These are phyloP conservation scores for Malacoraja senta DNA, from an alignment of 2,797 vertebrate species.

Conservation along the genomic window DNA sequence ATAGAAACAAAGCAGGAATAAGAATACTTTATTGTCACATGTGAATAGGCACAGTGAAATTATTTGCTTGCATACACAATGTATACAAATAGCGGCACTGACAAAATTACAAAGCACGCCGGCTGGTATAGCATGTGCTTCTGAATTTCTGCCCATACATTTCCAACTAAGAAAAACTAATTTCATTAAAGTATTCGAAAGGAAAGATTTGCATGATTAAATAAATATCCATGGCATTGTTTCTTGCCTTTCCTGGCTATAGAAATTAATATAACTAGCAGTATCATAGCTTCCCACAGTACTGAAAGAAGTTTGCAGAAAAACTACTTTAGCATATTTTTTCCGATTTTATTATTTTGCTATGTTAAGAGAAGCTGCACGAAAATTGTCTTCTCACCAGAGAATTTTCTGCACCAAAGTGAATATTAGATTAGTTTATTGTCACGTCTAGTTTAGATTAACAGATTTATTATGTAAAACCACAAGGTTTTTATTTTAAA, in stretches of 20 bases:
- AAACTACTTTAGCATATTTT: not conserved
- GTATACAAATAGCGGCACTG: too few species aligned
- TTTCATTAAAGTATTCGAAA: not conserved
- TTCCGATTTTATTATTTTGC: constrained; percentile 23
- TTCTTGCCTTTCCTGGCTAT: not conserved
- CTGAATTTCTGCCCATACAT: not conserved
- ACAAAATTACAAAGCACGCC: too few species aligned
- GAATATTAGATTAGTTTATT: not conserved
- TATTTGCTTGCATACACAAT: too few species aligned
- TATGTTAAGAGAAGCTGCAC: not conserved
- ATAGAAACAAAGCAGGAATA: too few species aligned
- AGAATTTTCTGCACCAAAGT: not conserved
- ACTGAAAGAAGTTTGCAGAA: not conserved
- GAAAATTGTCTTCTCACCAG: not conserved
- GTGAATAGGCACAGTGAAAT: too few species aligned
- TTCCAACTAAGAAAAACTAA: not conserved
- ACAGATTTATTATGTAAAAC: not conserved
- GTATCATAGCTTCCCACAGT: not conserved
- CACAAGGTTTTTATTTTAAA: not conserved
- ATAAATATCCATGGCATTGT: not conserved
- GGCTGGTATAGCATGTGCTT: not conserved
- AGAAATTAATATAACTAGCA: not conserved
- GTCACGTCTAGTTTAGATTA: not conserved
- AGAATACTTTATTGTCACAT: too few species aligned
- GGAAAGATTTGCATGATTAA: not conserved